phyloP scores from a whole-genome alignment of 2,113 vertebrate species.

The Colius striatus region DNA sequence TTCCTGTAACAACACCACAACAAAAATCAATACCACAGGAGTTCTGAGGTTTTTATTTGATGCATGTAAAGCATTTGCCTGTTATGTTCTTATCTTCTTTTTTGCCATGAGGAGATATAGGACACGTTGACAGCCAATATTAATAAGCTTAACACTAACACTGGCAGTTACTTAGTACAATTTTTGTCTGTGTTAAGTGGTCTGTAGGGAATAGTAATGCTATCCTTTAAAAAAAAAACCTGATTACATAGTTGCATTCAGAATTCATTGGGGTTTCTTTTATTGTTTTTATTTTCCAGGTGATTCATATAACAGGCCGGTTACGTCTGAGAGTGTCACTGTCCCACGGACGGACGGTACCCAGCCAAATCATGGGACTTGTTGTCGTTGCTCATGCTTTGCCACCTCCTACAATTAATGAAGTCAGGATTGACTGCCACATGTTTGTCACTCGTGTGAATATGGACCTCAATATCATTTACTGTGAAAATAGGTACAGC shows the following conservation, averaged over 20 bases:
- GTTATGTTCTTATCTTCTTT: slow-evolving; percentile 34
- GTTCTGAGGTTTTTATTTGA: slow-evolving; percentile 23
- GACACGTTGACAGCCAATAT: slow-evolving; percentile 26
- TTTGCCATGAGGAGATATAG: slow-evolving; percentile 42
- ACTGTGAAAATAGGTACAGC: slow-evolving; percentile 98
- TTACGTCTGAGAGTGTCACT: slow-evolving; percentile 92
- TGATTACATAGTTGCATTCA: slow-evolving; percentile 1
- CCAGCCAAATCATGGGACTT: slow-evolving; percentile 96
- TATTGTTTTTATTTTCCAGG: slow-evolving; percentile 80
- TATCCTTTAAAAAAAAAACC: slow-evolving; percentile 48
- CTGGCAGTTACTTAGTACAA: slow-evolving; percentile 21
- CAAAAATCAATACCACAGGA: slow-evolving; percentile 1
- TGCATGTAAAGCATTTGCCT: slow-evolving; percentile 42
- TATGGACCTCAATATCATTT: slow-evolving; percentile 99
- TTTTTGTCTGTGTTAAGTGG: slow-evolving; percentile 15
- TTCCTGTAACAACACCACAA: background rate
- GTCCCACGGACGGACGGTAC: slow-evolving; percentile 91
- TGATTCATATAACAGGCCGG: slow-evolving; percentile 96
- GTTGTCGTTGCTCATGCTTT: slow-evolving; percentile 97
- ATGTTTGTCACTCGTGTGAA: slow-evolving; percentile 99
- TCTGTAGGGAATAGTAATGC: slow-evolving; percentile 2
- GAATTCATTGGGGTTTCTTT: slow-evolving; percentile 57
- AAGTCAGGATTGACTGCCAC: slow-evolving; percentile 99
- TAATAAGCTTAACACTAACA: slow-evolving; percentile 48
- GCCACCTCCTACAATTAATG: slow-evolving; percentile 97